Evolutionary conservation across 2,113 vertebrate genomes (phyloP).

Genomic region (Cyanoramphus novaezelandiae): DNA sequence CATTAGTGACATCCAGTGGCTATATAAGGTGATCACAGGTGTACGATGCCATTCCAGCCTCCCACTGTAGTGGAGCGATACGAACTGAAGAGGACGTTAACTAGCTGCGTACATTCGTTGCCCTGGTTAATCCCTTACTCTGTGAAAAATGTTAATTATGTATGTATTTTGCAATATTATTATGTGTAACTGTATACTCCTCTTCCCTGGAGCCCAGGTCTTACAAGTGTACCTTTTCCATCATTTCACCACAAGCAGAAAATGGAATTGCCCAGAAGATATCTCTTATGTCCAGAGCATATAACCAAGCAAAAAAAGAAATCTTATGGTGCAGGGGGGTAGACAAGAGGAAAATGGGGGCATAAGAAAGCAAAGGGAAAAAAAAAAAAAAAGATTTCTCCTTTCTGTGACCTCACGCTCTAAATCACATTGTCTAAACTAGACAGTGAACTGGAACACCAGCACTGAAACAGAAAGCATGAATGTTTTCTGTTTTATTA

Average conservation of each 20-base stretch:
- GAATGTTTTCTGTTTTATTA: background rate
- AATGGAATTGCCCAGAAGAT: background rate
- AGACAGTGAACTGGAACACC: background rate
- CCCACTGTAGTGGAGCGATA: background rate
- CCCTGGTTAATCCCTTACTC: background rate
- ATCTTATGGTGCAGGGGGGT: fast-evolving
- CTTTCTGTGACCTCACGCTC: background rate
- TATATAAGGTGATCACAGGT: conserved; percentile 19
- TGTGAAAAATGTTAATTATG: background rate
- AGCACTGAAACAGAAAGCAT: background rate
- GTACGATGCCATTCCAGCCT: background rate
- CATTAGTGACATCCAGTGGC: conserved; percentile 68
- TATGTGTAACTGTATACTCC: background rate
- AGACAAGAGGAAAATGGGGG: background rate
- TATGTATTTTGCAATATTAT: background rate
- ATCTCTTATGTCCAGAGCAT: background rate
- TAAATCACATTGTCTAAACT: background rate
- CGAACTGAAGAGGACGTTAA: background rate
- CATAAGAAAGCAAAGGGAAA: too few relatives aligned
- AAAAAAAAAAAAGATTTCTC: background rate
- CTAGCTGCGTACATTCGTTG: background rate
- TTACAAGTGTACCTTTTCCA: background rate
- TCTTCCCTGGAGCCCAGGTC: background rate
- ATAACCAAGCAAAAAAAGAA: background rate
- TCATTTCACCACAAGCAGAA: background rate